Conservation (phyloP, 1,140 invertebrate genomes). For the Euschistus heros region DNA sequence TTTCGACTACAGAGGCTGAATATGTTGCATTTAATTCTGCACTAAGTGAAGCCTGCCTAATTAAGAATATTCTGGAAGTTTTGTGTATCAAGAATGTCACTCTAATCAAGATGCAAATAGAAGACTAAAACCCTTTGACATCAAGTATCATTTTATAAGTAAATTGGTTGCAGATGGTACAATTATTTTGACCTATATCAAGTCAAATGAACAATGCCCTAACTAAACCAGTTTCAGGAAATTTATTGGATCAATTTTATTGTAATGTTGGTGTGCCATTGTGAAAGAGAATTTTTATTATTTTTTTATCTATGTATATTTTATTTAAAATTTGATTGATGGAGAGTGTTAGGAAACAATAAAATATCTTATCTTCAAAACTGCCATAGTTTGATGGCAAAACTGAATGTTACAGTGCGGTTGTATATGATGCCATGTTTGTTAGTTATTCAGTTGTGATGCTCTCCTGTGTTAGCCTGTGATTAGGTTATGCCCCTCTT, state of each 20-base stretch:
- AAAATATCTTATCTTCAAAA: too few relatives aligned
- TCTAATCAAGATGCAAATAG: background rate
- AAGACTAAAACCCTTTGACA: background rate
- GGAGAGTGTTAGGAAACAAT: background rate
- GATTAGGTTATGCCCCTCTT: too few relatives aligned
- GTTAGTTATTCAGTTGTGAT: too few relatives aligned
- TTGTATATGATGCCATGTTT: too few relatives aligned
- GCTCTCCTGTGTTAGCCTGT: too few relatives aligned
- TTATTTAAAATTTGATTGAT: conserved; percentile 4
- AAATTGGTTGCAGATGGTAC: background rate
- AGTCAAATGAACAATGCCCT: conserved; percentile 1
- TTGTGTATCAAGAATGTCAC: background rate
- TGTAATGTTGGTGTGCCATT: background rate
- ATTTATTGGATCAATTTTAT: background rate
- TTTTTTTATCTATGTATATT: background rate
- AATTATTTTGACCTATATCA: background rate
- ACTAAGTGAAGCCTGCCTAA: conserved; percentile 2
- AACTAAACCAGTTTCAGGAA: background rate
- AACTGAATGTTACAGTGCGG: too few relatives aligned
- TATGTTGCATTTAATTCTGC: conserved; percentile 27
- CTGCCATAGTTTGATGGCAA: too few relatives aligned
- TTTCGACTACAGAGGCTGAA: conserved; percentile 31
- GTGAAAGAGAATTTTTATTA: background rate
- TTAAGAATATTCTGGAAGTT: background rate
- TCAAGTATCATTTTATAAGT: background rate